Evolutionary conservation across 2,888 invertebrate species (phyloP), one percentile per base, ranked within the genome.

Genomic region (Ametastegia equiseti): DNA sequence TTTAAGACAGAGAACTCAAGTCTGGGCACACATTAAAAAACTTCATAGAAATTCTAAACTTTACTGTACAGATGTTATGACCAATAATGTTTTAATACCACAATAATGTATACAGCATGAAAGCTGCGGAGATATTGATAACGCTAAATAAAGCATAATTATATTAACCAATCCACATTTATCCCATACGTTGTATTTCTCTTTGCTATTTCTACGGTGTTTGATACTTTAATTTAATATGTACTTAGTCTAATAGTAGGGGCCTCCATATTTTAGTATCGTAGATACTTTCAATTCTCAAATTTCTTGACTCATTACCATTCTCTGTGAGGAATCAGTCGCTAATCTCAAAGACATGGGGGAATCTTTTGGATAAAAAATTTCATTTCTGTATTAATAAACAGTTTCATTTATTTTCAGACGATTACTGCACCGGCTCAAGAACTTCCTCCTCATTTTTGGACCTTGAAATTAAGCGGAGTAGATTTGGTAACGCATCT

Each of bases 21-120:
- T 90, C 2, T 91, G 91, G 91, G 88, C 88, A 2, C 91, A 91
- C 77, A 91, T 91, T 54, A 86, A 89, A 42, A 88, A 86, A 2
- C 86, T 90, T 47, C 91, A 91, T 85, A 88, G 88, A 13, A 85
- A 89, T 81, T 67, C 82, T 15, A 88, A 88, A 79, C 88, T 91
- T 39, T 90, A 88, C 71, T 91, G 91, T 83, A 85, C 89, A 81
- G 91, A 91, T 54, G 87, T 90, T 54, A 89, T 83, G 0, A 91
- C 91, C 0, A 89, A 89, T 60, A 82, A 85, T 23, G 88, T 85
- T 78, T 84, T 90, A 1, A 84, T 83, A 0, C 85, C 86, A 80
- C 86, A 87, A 47, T 86, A 88, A 73, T 50, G 42, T 47, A 33
- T 71, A 54, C 50, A 54, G 65, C 36, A 6, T 39, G 19, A 9